Evolutionary conservation across 2,797 vertebrate genomes (phyloP).

Genomic region (Tinamus major): DNA sequence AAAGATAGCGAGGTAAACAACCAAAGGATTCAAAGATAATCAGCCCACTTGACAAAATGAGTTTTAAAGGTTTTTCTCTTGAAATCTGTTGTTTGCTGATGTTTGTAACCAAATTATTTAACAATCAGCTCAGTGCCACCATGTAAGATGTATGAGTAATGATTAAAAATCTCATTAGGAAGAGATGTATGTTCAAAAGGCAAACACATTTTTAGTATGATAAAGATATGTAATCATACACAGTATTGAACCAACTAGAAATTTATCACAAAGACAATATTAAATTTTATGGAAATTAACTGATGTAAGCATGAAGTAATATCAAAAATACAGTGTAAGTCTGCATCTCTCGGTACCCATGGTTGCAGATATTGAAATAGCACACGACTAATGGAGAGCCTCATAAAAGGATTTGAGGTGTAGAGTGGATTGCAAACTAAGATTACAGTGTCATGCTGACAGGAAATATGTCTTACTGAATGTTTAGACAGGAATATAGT

Average conservation of each 20-base stretch:
- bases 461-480: not conserved
- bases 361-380: not conserved
- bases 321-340: not conserved
- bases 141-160: not conserved
- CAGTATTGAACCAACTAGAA: not conserved
- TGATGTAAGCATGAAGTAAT: not conserved
- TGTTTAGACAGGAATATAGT: too few relatives aligned
- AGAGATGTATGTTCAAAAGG: not conserved
- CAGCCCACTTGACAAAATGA: not conserved
- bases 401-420: not conserved
- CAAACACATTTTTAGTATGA: not conserved
- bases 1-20: not conserved
- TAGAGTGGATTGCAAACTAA: not conserved
- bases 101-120: not conserved
- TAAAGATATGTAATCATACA: not conserved
- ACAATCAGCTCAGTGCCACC: not conserved
- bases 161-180: not conserved
- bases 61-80: not conserved
- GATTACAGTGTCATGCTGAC: rapidly evolving
- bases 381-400: not conserved
- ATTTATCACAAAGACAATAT: not conserved
- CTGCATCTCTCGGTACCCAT: not conserved
- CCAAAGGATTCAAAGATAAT: not conserved
- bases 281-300: not conserved
- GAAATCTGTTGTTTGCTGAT: not conserved